These are phyloP conservation scores for Caenorhabditis sp. DNA, from an alignment of 2,888 invertebrate genomes.

Conservation along the genomic window DNA sequence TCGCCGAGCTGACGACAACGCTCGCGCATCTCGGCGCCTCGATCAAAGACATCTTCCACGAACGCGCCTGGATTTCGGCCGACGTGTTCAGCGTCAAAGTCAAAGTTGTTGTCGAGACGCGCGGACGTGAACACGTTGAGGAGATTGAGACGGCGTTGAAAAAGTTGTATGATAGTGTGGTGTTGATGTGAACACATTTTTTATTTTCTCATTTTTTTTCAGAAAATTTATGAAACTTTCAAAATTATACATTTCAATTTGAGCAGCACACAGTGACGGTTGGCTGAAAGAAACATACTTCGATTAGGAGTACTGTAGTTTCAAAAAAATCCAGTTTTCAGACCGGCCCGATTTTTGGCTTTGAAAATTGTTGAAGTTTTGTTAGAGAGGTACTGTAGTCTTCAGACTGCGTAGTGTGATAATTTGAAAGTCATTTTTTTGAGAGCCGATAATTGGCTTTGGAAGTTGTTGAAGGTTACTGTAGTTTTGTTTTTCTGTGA, in stretches of 20 bases:
- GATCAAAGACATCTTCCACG: constrained; percentile 94
- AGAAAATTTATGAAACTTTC: no score
- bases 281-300: constrained; percentile 41
- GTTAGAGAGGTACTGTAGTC: no score
- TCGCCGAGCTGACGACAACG: constrained; percentile 72
- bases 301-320: no score
- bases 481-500: no score
- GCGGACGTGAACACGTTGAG: constrained; percentile 81
- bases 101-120: constrained; percentile 86
- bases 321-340: no score
- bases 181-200: constrained; percentile 15
- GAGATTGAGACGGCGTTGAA: constrained; percentile 76
- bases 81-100: constrained; percentile 81
- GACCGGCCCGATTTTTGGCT: no score
- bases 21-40: constrained; percentile 73
- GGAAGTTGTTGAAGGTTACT: no score
- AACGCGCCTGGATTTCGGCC: constrained; percentile 88
- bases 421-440: no score
- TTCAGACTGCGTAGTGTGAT: no score
- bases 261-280: constrained; percentile 56
- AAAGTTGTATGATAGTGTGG: constrained; percentile 56
- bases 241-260: no score
- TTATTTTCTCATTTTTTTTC: constrained; percentile 6
- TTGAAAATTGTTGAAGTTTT: no score
- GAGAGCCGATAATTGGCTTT: no score